Evolutionary conservation across 2,888 invertebrate genomes (phyloP), one percentile per base, ranked within the genome.

Genomic region (Pantelozetes paolii): DNA sequence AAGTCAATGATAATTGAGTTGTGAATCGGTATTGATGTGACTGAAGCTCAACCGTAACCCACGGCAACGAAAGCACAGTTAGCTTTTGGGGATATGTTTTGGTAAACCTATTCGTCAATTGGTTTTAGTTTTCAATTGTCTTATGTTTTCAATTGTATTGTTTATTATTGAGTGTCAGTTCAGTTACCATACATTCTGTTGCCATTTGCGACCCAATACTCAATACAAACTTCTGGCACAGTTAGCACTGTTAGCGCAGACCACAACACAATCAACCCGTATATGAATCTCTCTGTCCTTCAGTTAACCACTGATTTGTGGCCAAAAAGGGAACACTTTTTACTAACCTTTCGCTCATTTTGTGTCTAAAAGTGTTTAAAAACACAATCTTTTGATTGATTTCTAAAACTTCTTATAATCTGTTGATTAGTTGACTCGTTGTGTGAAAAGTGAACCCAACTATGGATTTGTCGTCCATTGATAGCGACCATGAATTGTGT

Each of bases 101-200:
- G 48, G 20, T 48, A n/a, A n/a, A n/a, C n/a, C n/a, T n/a, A n/a
- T n/a, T n/a, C n/a, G 48, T 48, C 20, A 48, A 48, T 48, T 48
- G n/a, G 48, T 48, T n/a, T 5, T 48, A 20, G 20, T 48, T 48
- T n/a, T 48, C 48, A 48, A 48, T 48, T 48, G 48, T 48, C 48
- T 48, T 48, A 48, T 48, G 20, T 48, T 20, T 48, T 48, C 20
- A 1, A 45, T 9, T 3, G 48, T 48, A 48, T 48, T 48, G 48
- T 48, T 48, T 48, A 48, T 48, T 48, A 48, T 48, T 48, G 48
- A n/a, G n/a, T n/a, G n/a, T n/a, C n/a, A n/a, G n/a, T n/a, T 48
- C 20, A 20, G 48, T 48, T 48, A 48, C 48, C 48, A 48, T 48
- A 48, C 48, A 48, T n/a, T n/a, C 20, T n/a, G 48, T 48, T 48